Evolutionary conservation across 2,888 invertebrate genomes (phyloP), one percentile per base, ranked within the genome.

Genomic region (Oscheius myriophilus): DNA sequence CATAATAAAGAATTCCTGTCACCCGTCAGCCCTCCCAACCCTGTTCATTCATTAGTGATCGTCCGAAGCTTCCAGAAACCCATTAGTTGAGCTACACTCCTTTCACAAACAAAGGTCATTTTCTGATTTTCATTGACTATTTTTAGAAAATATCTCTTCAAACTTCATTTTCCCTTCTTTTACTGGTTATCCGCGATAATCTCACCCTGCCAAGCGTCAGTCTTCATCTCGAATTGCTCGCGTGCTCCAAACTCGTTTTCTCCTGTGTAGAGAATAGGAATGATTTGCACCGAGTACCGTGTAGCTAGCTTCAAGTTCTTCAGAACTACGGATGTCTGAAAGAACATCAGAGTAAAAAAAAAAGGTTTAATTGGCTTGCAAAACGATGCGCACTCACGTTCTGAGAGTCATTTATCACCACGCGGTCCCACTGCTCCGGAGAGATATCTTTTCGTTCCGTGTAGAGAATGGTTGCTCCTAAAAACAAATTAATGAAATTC

Each of bases 211-310:
- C 39, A 26, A 16, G 49, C 63, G 45, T 82, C 82, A 7, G 81
- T 79, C 63, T 72, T 75, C 67, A 83, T 71, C 63, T 83, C 80
- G 57, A 83, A 80, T 12, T 80, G 71, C 41, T 82, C 79, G n/a
- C 75, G 49, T 16, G 76, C 70, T 18, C 67, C 66, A 59, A 70
- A 82, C 62, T 81, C 79, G 21, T 75, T 73, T 45, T 78, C 76
- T n/a, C 81, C 82, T 1, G 77, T 77, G 67, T 77, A 77, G 18
- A 78, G 70, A 42, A 72, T 66, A 25, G 84, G 84, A 12, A 83
- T 73, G 59, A 84, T 83, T 69, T 81, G 78, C 16, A 84, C 82
- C 25, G 73, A 75, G 70, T 84, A 84, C 16, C 74, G 70, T 16
- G 73, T 69, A 23, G 82, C 81, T 68, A 74, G 78, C 25, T 73